phyloP scores from a whole-genome alignment of 2,888 invertebrate species.

The Harmothoe impar region DNA sequence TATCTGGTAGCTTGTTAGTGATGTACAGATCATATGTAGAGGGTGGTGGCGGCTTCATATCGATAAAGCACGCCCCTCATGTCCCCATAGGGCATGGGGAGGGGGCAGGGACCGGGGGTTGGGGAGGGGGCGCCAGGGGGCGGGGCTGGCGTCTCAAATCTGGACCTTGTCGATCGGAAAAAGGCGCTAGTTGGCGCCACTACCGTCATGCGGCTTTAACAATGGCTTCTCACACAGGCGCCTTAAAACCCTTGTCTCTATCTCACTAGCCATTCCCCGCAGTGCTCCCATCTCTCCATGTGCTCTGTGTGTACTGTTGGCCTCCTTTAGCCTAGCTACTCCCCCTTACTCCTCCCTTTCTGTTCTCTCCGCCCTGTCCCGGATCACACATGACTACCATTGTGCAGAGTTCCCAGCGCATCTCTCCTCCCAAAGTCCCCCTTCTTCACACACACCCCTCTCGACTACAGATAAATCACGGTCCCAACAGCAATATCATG shows the following conservation, averaged over 20 bases:
- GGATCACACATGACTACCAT: no score
- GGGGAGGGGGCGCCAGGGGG: neutral
- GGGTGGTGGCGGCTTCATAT: neutral
- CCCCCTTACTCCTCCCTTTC: no score
- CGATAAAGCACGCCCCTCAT: neutral
- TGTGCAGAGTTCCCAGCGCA: no score
- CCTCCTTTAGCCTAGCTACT: no score
- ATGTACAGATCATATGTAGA: conserved; percentile 10
- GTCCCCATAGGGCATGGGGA: neutral
- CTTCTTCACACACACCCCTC: neutral
- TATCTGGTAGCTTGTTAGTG: conserved; percentile 8
- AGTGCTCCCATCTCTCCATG: no score
- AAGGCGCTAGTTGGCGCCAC: neutral
- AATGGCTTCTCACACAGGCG: no score
- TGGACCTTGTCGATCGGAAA: neutral
- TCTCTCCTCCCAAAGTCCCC: neutral
- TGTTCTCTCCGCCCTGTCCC: no score
- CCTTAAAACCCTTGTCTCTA: no score
- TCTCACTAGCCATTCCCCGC: no score
- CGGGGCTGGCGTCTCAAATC: neutral
- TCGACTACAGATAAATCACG: no score
- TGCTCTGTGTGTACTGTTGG: no score
- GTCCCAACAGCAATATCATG: no score
- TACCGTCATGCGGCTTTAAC: neutral
- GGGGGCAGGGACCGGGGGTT: neutral